These are phyloP conservation scores for Pygmarrhopalites habei DNA, from an alignment of 1,140 invertebrate species.

Conservation along the genomic window DNA sequence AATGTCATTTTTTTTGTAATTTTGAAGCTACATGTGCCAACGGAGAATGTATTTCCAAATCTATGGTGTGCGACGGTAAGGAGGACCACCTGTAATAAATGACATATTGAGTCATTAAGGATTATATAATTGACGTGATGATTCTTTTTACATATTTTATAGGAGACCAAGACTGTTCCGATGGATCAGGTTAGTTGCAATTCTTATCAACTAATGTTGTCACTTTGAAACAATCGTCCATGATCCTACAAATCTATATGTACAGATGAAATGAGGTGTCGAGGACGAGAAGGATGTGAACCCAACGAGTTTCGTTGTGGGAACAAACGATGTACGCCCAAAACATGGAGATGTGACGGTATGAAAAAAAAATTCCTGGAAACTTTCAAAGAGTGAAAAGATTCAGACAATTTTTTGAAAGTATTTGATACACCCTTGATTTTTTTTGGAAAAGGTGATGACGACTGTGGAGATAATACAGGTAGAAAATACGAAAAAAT, in stretches of 20 bases:
- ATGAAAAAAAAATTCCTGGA: too few relatives aligned
- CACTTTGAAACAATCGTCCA: too few relatives aligned
- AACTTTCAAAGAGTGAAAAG: neutral
- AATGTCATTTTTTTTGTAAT: too few relatives aligned
- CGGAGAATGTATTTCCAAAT: slow-evolving; percentile 79
- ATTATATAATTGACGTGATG: neutral
- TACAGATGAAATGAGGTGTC: slow-evolving; percentile 82
- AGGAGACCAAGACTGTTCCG: neutral
- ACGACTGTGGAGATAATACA: slow-evolving; percentile 83
- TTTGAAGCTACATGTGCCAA: slow-evolving; percentile 85
- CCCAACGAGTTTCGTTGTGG: slow-evolving; percentile 86
- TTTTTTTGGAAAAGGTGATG: slow-evolving; percentile 20
- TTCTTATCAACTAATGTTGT: too few relatives aligned
- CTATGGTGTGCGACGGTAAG: slow-evolving; percentile 59
- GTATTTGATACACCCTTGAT: too few relatives aligned
- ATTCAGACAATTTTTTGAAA: neutral
- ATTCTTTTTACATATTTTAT: too few relatives aligned
- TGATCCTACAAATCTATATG: too few relatives aligned
- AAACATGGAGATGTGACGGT: slow-evolving; percentile 85
- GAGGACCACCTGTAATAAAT: too few relatives aligned
- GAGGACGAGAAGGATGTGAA: slow-evolving; percentile 45
- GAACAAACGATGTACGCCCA: slow-evolving; percentile 76
- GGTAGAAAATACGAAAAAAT: too few relatives aligned
- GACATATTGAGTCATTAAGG: neutral
- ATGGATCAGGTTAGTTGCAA: slow-evolving; percentile 9